These are phyloP conservation scores for Phortica okadai DNA, from an alignment of 2,888 invertebrate species.

Conservation along the genomic window DNA sequence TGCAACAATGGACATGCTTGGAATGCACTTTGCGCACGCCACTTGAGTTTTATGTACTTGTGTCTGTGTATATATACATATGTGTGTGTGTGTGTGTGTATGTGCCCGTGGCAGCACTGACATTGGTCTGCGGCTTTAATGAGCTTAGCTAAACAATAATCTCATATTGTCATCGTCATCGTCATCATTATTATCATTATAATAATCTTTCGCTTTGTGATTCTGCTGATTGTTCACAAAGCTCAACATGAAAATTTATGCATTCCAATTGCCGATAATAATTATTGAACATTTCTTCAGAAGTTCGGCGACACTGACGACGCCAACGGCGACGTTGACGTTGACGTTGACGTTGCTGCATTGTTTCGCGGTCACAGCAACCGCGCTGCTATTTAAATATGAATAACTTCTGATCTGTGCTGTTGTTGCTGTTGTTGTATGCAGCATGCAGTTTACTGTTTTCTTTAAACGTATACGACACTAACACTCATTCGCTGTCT, in stretches of 20 bases:
- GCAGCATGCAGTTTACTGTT: slow-evolving; percentile 4
- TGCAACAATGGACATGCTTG: slow-evolving; percentile 8
- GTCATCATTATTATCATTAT: background rate
- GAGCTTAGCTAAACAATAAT: background rate
- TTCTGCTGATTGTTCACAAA: background rate
- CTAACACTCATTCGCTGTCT: background rate
- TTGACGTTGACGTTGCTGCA: background rate
- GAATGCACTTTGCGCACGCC: slow-evolving; percentile 25
- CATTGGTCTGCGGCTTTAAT: background rate
- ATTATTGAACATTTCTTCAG: slow-evolving; percentile 18
- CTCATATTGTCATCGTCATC: background rate
- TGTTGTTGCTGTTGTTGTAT: background rate
- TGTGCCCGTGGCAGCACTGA: background rate
- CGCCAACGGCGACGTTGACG: background rate
- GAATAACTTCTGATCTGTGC: background rate
- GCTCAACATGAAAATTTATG: slow-evolving; percentile 8
- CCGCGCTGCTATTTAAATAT: slow-evolving; percentile 1
- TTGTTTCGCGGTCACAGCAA: background rate
- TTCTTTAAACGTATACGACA: background rate
- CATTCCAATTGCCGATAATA: background rate
- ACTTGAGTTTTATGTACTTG: background rate
- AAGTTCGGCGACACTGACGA: background rate
- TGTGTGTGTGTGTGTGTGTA: slow-evolving; percentile 2
- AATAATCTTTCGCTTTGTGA: background rate
- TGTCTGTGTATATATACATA: background rate